Evolutionary conservation across 2,797 vertebrate genomes (phyloP).

Genomic region (Pseudocheirus occidentalis): DNA sequence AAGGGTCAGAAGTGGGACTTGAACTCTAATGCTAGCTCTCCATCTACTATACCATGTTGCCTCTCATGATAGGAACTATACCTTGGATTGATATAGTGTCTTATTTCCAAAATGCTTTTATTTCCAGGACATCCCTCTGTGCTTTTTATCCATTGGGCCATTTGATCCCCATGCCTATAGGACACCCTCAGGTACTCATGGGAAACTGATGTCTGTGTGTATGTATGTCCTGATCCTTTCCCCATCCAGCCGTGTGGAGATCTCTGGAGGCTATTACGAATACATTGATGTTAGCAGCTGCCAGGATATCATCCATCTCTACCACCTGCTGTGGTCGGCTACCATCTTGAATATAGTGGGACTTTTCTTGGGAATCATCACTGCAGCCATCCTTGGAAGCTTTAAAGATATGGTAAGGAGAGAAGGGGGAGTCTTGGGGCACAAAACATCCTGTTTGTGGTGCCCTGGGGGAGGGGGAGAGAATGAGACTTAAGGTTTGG

Average conservation of each 20-base stretch:
- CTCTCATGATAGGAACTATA: not conserved
- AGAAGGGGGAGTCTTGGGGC: not conserved
- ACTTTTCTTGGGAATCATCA: constrained; percentile 97
- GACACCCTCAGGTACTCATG: constrained; percentile 57
- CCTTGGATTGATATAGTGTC: constrained; percentile 3
- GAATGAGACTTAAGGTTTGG: not conserved
- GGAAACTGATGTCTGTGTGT: constrained; percentile 61
- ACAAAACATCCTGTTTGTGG: not conserved
- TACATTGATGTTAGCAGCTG: constrained; percentile 98
- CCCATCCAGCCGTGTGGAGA: constrained; percentile 87
- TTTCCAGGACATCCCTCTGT: constrained; percentile 16
- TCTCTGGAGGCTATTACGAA: constrained; percentile 95
- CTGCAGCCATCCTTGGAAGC: constrained; percentile 95
- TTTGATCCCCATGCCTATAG: constrained; percentile 15
- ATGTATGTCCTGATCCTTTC: constrained; percentile 56
- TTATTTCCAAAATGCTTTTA: not conserved
- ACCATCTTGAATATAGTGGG: constrained; percentile 97
- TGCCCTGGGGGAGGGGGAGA: not conserved
- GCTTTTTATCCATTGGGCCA: not conserved
- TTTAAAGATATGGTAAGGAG: constrained; percentile 97
- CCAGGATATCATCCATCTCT: constrained; percentile 97
- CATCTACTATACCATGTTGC: not conserved
- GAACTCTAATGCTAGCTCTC: not conserved
- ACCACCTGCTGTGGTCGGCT: constrained; percentile 96
- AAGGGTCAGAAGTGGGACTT: not conserved